These are phyloP conservation scores for Mactromeris polynyma DNA, from an alignment of 2,888 invertebrate genomes.

Conservation along the genomic window DNA sequence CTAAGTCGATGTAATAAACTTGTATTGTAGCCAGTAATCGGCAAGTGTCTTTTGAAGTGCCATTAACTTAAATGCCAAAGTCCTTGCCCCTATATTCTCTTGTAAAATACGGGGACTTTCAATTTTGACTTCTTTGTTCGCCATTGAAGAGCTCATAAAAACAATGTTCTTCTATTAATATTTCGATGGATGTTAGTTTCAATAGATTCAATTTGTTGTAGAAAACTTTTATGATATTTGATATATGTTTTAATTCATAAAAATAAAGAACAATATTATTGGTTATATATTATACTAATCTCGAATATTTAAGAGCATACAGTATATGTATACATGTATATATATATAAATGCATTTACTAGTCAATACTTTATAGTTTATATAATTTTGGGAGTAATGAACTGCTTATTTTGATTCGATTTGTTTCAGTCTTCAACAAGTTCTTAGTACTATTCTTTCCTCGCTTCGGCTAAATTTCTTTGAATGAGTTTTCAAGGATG, in stretches of 20 bases:
- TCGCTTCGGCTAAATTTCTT: background rate
- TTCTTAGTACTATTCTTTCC: background rate
- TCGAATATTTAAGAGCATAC: background rate
- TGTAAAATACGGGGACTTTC: background rate
- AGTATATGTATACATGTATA: background rate
- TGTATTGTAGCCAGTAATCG: background rate
- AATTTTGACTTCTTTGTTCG: background rate
- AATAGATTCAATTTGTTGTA: background rate
- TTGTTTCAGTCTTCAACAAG: background rate
- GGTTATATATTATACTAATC: background rate
- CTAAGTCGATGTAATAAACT: background rate
- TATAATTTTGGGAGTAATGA: background rate
- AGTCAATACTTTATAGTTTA: background rate
- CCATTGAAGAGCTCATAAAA: too few relatives aligned
- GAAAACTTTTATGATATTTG: too few relatives aligned
- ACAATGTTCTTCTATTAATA: too few relatives aligned
- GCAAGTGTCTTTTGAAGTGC: constrained; percentile 11
- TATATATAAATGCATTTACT: constrained; percentile 3
- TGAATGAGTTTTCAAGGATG: background rate
- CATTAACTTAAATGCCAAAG: background rate
- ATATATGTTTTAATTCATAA: background rate
- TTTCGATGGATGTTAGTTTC: background rate
- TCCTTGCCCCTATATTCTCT: background rate
- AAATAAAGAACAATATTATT: background rate
- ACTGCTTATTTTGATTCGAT: background rate